Base-by-base conservation (phyloP, 2,888 invertebrate genomes). In the Nomada lathburiana region DNA sequence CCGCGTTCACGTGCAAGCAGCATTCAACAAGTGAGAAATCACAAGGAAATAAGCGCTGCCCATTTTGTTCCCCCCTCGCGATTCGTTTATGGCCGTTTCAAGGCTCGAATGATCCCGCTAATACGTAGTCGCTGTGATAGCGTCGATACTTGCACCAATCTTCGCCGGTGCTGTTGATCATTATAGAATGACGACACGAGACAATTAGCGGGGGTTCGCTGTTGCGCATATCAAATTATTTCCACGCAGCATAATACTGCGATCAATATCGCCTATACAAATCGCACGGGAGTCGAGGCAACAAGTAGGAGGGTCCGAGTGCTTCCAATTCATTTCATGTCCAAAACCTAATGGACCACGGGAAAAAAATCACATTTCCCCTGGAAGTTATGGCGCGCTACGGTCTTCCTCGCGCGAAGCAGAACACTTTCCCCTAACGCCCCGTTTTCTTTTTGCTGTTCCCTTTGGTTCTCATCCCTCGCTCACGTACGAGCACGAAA, bases 351-450 rank as follows among this genome's bases (percentile, higher is more conserved):
- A 7, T 7, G 36, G 36, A 36, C 36, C 36, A 36, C 36, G 36
- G 26, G 2, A 36, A 36, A 29, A 36, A 36, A 36, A 1, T 36
- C 36, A 7, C 36, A 68, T 53, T 44, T 68, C 44, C 59, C 20
- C 53, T 13, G 60, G 62, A 20, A 23, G 29, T 50, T 64, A 72
- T 78, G 71, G 36, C 72, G 69, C 64, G 16, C 68, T 50, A 20
- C 74, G 53, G 68, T 80, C 73, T 52, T 62, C 77, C 69, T 47
- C 69, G 47, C 71, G 70, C 50, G 57, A 44, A 50, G 69, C 50
- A 75, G 65, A 72, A 79, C 84, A 85, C 80, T 84, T 84, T 82
- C 83, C 82, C 79, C 68, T 47, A 69, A 77, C 70, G 76, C 68
- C 59, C 68, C 42, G 73, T 74, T 23, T 44, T 60, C 64, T 42